These are phyloP conservation scores for Planococcus citri DNA, from an alignment of 1,140 invertebrate species.

Conservation along the genomic window DNA sequence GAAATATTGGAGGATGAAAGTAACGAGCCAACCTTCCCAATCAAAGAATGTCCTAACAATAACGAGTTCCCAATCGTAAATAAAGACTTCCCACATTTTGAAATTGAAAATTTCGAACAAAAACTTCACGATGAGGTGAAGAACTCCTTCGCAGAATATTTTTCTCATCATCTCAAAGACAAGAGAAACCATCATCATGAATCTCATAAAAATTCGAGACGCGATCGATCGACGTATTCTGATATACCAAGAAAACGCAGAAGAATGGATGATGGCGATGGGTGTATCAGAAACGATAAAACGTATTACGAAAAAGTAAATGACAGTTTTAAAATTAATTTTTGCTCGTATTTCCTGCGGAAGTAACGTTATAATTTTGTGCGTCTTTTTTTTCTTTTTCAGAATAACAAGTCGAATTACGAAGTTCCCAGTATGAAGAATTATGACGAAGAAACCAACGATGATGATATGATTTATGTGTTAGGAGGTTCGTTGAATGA, in stretches of 20 bases:
- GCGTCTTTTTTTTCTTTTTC: neutral
- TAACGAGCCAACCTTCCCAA: neutral
- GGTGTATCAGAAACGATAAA: neutral
- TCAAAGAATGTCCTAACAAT: neutral
- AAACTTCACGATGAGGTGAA: neutral
- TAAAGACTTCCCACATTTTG: no score
- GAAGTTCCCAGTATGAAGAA: neutral
- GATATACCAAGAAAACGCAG: slow-evolving; percentile 4
- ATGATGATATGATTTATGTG: slow-evolving; percentile 8
- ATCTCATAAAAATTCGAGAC: neutral
- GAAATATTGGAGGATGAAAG: slow-evolving; percentile 13
- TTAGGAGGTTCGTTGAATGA: slow-evolving; percentile 11
- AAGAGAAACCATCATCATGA: neutral
- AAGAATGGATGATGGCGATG: neutral
- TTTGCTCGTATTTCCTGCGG: no score
- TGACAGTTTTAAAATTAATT: no score
- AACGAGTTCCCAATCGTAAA: neutral
- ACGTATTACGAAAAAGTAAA: neutral
- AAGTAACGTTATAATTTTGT: no score
- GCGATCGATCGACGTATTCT: neutral
- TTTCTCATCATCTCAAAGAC: neutral
- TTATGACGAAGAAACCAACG: neutral
- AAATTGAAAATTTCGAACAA: neutral
- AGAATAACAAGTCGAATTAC: neutral
- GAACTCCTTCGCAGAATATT: neutral